Evolutionary conservation across 2,888 invertebrate genomes (phyloP).

Genomic region (Drosophila borborema): DNA sequence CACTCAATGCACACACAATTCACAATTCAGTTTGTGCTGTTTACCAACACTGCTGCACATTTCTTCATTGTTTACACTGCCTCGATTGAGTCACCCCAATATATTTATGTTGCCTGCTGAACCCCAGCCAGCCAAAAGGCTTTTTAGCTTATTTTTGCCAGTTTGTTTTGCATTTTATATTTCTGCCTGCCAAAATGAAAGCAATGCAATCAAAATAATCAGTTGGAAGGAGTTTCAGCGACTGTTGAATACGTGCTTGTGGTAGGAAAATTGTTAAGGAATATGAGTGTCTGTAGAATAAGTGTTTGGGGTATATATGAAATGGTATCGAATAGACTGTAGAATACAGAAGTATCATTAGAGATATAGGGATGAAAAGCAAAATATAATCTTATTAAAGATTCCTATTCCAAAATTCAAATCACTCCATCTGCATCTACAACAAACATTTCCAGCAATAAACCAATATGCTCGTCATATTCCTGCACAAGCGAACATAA

Average conservation of each 20-base stretch:
- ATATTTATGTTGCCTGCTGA: neutral
- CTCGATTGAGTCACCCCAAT: constrained; percentile 28
- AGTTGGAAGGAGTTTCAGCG: neutral
- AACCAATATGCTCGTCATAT: neutral
- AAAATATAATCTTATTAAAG: too few relatives aligned
- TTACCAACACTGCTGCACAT: constrained; percentile 9
- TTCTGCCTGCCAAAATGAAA: constrained; percentile 9
- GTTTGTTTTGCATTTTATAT: constrained; percentile 28
- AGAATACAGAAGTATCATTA: neutral
- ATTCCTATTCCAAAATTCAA: neutral
- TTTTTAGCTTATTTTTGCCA: constrained; percentile 20
- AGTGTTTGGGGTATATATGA: neutral
- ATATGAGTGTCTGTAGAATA: neutral
- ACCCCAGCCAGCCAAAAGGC: neutral
- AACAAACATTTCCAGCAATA: neutral
- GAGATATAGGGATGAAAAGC: too few relatives aligned
- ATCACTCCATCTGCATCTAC: neutral
- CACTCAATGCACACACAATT: neutral
- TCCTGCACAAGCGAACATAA: neutral
- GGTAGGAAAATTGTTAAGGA: neutral
- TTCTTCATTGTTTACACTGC: neutral
- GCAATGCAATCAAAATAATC: constrained; percentile 6
- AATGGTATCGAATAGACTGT: too few relatives aligned
- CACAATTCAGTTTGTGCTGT: neutral
- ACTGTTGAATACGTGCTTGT: neutral